Evolutionary conservation across 2,113 vertebrate species (phyloP), one percentile per base, ranked within the genome.

Genomic region (Motacilla alba): DNA sequence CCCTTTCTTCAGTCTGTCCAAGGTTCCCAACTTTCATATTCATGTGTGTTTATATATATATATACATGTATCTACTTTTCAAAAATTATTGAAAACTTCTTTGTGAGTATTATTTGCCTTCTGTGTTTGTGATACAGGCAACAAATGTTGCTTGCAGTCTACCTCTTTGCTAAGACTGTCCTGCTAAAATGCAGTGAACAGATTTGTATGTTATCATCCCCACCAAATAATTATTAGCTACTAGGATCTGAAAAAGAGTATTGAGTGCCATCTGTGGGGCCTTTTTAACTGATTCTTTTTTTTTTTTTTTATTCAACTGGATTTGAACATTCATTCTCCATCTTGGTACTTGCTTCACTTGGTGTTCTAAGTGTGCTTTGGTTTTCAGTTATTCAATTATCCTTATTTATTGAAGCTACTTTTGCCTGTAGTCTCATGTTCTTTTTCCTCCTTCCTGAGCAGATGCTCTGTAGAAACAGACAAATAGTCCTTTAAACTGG

Each of bases 131-230:
- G 49, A 37, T 44, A 69, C 47, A 68, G 30, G 22, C 69, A 74
- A 41, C 7, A 80, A 70, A 30, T 30, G 35, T 44, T 83, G 22
- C n/a, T n/a, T 55, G 28, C 17, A 70, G 12, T 55, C 10, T 4
- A 33, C 6, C 8, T 80, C 31, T 74, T 91, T 89, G 49, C 14
- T 69, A 17, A 70, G 46, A 23, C 18, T 55, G 17, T 31, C 43
- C 16, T 63, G 64, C 55, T 63, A 89, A 85, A 33, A 28, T 19
- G 11, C 7, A 9, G 6, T 24, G 30, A 79, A 72, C 7, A 23
- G 30, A 7, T 23, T 74, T 1, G 0, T 24, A 31, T 30, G 11
- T 41, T 56, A 15, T 9, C 6, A 19, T n/a, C 26, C 0, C 1
- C 62, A 75, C 35, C 6, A 64, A 90, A 39, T 46, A 78, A 46